phyloP scores from a whole-genome alignment of 2,888 invertebrate genomes.

The Augochlorella aurata region DNA sequence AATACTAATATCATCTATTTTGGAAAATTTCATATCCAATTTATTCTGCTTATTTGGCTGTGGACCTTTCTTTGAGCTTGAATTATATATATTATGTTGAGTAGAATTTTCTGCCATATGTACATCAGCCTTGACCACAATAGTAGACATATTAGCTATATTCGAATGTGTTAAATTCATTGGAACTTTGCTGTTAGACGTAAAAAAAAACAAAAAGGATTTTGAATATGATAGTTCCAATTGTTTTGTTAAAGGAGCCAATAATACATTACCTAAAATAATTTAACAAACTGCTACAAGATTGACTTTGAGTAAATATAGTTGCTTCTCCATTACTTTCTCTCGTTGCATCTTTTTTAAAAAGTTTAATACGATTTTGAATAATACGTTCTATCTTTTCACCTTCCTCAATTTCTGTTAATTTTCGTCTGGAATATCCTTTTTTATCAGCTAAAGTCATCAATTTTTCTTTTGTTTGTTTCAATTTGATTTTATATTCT shows the following conservation, averaged over 20 bases:
- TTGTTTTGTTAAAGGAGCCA: background rate
- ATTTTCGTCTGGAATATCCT: constrained; percentile 84
- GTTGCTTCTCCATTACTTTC: constrained; percentile 55
- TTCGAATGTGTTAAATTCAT: constrained; percentile 52
- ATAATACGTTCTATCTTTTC: constrained; percentile 84
- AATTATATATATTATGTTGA: background rate
- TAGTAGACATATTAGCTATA: constrained; percentile 60
- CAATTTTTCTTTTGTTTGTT: constrained; percentile 66
- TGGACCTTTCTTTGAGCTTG: constrained; percentile 20
- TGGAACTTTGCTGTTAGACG: constrained; percentile 52
- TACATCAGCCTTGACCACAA: constrained; percentile 75
- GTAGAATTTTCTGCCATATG: constrained; percentile 61
- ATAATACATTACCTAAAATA: constrained; percentile 73
- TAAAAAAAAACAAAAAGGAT: constrained; percentile 23
- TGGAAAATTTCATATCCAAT: constrained; percentile 41
- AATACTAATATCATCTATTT: constrained; percentile 59
- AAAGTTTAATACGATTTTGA: constrained; percentile 85
- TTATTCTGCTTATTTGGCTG: constrained; percentile 31
- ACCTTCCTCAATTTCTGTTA: constrained; percentile 84
- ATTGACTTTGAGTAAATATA: constrained; percentile 56
- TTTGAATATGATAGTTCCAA: background rate
- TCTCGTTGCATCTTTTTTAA: constrained; percentile 83
- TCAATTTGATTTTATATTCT: constrained; percentile 58
- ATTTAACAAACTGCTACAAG: constrained; percentile 69
- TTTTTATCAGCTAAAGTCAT: constrained; percentile 86